Evolutionary conservation across 2,888 invertebrate species (phyloP), one percentile per base, ranked within the genome.

Genomic region (Pterostichus niger): DNA sequence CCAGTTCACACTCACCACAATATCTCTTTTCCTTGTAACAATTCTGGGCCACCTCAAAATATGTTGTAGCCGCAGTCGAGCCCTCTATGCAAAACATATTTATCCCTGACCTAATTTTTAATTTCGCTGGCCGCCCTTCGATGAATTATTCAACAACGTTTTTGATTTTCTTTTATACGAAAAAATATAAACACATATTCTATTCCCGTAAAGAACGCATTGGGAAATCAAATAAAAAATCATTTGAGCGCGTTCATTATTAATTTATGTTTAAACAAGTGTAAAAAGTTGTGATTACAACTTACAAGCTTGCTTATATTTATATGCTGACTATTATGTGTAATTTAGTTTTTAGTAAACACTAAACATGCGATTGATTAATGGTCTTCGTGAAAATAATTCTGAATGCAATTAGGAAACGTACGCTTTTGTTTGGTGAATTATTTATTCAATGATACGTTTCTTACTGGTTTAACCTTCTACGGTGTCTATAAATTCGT

Each of bases 61-160:
- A 40, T 6, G 40, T 40, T 40, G 9, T 6, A 6, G 3, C 5
- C 40, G 40, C 40, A 40, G 40, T 40, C 40, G 9, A 40, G 40
- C 7, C 1, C 9, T 40, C 40, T 40, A 40, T 40, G 6, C 40
- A 40, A 40, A 40, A 40, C 40, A 40, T 6, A 40, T 40, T 1
- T 73, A 52, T 75, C n/a, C 33, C 11, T 52, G 49, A 24, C 52
- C 49, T 52, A 52, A 75, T 75, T 75, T 75, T 75, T 75, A 52
- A 52, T 75, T 75, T 75, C 13, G 31, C 40, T 9, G 17, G 35
- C 10, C 13, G 17, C 15, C n/a, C 17, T 13, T 44, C 76, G 35
- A 56, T 76, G 13, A 76, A 76, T 76, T 54, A 76, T 76, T 76
- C 76, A 76, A 35, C 11, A 54, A 9, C 11, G 13, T 35, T 76